Conservation (phyloP, 2,797 vertebrate genomes). For the Acomys russatus region DNA sequence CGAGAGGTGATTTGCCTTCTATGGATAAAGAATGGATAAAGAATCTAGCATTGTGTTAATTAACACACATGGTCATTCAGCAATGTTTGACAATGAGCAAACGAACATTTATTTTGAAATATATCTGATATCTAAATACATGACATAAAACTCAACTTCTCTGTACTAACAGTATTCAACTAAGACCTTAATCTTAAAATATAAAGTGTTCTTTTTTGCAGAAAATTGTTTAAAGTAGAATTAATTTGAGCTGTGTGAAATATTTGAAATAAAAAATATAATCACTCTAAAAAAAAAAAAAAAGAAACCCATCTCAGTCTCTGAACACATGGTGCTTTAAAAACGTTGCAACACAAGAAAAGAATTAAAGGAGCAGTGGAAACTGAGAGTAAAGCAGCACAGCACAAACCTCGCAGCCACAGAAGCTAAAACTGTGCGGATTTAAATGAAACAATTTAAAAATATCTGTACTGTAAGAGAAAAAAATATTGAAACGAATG, state of each 20-base stretch:
- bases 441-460: not conserved
- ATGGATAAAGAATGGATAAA: not conserved
- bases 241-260: constrained; percentile 51
- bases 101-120: constrained; percentile 47
- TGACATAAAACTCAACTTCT: constrained; percentile 16
- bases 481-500: not conserved
- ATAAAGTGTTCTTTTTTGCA: not conserved
- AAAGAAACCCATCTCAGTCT: no score
- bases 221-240: constrained; percentile 47
- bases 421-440: not conserved
- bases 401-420: not conserved
- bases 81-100: constrained; percentile 26
- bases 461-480: not conserved
- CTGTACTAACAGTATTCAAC: constrained; percentile 41
- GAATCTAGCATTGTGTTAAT: not conserved
- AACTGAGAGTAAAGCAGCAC: no score
- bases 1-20: constrained; percentile 22
- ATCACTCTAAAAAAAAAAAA: no score
- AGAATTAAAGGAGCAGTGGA: no score
- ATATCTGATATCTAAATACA: constrained; percentile 29
- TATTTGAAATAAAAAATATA: not conserved
- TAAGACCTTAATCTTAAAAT: constrained; percentile 54
- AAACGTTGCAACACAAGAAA: no score
- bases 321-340: no score
- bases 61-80: not conserved